Conservation (phyloP, 2,797 vertebrate genomes). For the Sebastes steindachneri region DNA sequence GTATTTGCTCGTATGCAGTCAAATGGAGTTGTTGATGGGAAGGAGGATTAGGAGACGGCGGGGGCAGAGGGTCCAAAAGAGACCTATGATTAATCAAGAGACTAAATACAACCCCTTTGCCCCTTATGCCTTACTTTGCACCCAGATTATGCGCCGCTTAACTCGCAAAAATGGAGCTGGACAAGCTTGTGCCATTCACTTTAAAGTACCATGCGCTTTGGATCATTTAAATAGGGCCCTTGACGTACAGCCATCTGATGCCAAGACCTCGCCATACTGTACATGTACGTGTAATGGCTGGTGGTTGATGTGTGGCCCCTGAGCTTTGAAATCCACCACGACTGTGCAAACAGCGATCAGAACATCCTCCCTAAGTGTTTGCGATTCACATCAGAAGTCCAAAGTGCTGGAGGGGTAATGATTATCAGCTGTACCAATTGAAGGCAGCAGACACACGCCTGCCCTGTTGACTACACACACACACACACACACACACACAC, state of each 20-base stretch:
- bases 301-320: background rate
- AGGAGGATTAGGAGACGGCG: no score
- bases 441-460: slow-evolving; percentile 55
- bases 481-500: slow-evolving; percentile 26
- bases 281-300: slow-evolving; percentile 17
- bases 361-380: slow-evolving; percentile 63
- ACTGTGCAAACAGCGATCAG: slow-evolving; percentile 68
- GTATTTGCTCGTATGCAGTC: no score
- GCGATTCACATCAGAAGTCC: slow-evolving; percentile 67
- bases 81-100: no score
- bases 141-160: background rate
- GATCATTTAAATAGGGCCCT: no score
- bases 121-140: background rate
- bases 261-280: background rate
- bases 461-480: slow-evolving; percentile 13
- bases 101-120: no score
- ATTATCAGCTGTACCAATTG: slow-evolving; percentile 70
- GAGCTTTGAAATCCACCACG: slow-evolving; percentile 38
- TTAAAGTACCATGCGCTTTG: background rate
- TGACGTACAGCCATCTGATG: background rate
- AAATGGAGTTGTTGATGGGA: no score
- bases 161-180: background rate
- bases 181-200: background rate
- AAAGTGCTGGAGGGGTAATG: slow-evolving; percentile 56
- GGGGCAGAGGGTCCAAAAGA: no score